Evolutionary conservation across 2,888 invertebrate genomes (phyloP).

Genomic region (Elegia similella): DNA sequence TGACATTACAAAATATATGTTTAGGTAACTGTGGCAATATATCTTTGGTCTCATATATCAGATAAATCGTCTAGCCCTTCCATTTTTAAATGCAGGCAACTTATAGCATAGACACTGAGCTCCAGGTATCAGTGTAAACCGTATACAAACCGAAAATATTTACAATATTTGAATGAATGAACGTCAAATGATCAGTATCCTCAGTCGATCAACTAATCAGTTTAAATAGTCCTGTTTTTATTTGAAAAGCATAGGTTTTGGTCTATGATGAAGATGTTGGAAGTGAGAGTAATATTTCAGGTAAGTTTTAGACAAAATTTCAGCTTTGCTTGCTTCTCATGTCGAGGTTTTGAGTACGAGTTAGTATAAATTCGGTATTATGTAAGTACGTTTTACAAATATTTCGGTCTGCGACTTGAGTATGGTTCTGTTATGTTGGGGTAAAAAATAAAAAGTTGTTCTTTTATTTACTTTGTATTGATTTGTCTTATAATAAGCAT

Average conservation of each 20-base stretch:
- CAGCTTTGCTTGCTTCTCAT: slow-evolving; percentile 4
- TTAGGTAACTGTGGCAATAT: no score
- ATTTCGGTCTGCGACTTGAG: neutral
- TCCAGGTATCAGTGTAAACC: slow-evolving; percentile 29
- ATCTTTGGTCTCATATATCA: no score
- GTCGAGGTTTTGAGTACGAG: neutral
- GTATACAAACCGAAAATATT: slow-evolving; percentile 12
- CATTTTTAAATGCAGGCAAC: no score
- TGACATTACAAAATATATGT: no score
- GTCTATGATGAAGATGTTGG: neutral
- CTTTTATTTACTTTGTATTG: no score
- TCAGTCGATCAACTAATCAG: no score
- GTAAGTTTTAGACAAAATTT: neutral
- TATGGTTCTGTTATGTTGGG: neutral
- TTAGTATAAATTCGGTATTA: neutral
- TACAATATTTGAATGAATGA: neutral
- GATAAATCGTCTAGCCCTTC: no score
- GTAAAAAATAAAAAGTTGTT: neutral
- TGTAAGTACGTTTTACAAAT: neutral
- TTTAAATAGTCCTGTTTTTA: no score
- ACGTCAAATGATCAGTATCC: no score
- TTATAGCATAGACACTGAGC: slow-evolving; percentile 2
- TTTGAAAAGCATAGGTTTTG: neutral
- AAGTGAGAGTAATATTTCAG: neutral
- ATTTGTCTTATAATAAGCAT: no score